Evolutionary conservation across 2,888 invertebrate species (phyloP), one percentile per base, ranked within the genome.

Genomic region (Lasioglossum malachurum): DNA sequence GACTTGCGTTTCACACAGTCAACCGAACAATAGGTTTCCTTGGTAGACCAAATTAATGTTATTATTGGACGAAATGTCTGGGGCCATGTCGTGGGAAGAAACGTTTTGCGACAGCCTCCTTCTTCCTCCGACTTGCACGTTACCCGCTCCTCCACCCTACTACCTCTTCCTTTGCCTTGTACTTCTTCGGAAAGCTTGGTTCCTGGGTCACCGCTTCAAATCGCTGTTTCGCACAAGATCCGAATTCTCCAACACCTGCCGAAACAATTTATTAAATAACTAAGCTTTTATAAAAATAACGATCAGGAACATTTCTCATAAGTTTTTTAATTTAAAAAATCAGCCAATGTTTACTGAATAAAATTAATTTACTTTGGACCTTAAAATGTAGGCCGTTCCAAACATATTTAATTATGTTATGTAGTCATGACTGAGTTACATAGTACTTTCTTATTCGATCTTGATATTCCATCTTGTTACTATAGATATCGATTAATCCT

Each of bases 41-140:
- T 92, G 92, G 93, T 93, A 93, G 93, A 93, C 94, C 91, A 93
- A 94, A 95, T 95, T 94, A 94, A 94, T 94, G 93, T 95, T 94
- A 95, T 95, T 95, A 95, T 94, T 94, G 94, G 94, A 93, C 94
- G 94, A 94, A 95, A 95, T 95, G 94, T 94, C 94, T 93, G 94
- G 93, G 92, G 91, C 92, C 91, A 91, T 88, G 92, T 91, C 94
- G 94, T 94, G 95, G 95, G 94, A 94, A 95, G 89, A 86, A 87
- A 91, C 83, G 86, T 86, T 88, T 88, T 90, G 86, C 86, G 83
- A 77, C 91, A 89, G 84, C 87, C 87, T 88, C 86, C 87, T 41
- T 87, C 88, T 89, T 92, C 89, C 90, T 89, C 82, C 90, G 76
- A 75, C 75, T 57, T 79, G 74, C 46, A 81, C 73, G 64, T 78